These are phyloP conservation scores for Julus scanicus DNA, from an alignment of 2,888 invertebrate species.

Conservation along the genomic window DNA sequence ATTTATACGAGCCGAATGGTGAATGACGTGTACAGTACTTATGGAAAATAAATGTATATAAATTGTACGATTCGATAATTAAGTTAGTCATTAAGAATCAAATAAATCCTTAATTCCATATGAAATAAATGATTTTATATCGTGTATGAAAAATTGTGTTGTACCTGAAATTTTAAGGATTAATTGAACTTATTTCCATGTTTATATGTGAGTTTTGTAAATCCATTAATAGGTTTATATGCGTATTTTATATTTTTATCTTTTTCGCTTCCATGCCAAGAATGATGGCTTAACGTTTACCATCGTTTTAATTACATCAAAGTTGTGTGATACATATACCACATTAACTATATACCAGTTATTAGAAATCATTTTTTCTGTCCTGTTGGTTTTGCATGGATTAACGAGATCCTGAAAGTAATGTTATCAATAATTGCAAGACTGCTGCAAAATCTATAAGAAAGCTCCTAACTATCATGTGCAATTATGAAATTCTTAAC, in stretches of 20 bases:
- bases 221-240: not conserved
- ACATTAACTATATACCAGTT: not conserved
- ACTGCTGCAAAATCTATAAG: not conserved
- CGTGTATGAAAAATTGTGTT: not conserved
- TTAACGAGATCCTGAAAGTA: not conserved
- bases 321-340: not conserved
- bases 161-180: not conserved
- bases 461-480: not conserved
- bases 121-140: not conserved
- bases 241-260: slow-evolving; percentile 26
- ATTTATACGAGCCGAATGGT: not conserved
- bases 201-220: slow-evolving; percentile 29
- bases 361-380: not conserved
- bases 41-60: not conserved
- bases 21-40: not conserved
- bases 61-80: not conserved
- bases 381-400: not conserved
- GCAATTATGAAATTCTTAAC: not conserved
- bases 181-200: not conserved
- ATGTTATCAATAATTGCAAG: not conserved
- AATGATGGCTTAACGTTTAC: not conserved
- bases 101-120: not conserved
- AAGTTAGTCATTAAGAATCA: not conserved
- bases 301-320: not conserved
- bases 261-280: not conserved